Evolutionary conservation across 1,140 invertebrate genomes (phyloP).

Genomic region (Diorhabda elongata): DNA sequence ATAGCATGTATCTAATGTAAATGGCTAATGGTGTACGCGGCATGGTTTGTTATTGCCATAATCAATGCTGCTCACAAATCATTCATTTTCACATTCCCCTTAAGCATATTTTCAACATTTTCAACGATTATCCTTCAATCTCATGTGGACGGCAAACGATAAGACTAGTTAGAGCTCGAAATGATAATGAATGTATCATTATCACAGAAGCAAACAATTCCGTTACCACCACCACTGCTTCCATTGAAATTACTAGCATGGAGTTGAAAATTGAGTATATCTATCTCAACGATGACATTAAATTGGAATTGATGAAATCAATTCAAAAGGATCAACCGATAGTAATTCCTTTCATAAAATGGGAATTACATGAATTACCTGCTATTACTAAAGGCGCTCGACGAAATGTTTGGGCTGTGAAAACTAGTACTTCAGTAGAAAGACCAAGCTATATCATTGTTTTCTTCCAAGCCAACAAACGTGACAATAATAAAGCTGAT

Average conservation of each 20-base stretch:
- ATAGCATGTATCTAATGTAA: no score
- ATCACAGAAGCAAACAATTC: neutral
- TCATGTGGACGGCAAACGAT: constrained; percentile 5
- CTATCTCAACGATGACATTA: constrained; percentile 5
- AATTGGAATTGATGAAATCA: constrained; percentile 8
- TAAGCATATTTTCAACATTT: constrained; percentile 11
- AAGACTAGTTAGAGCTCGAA: constrained; percentile 8
- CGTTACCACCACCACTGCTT: neutral
- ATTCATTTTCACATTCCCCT: constrained; percentile 7
- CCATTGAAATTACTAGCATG: constrained; percentile 9
- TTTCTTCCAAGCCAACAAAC: constrained; percentile 9
- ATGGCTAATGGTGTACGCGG: no score
- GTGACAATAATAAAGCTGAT: neutral
- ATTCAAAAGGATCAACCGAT: constrained; percentile 13
- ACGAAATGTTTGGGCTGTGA: constrained; percentile 15
- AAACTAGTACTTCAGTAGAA: constrained; percentile 9
- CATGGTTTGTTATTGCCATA: no score
- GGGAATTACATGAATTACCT: constrained; percentile 16
- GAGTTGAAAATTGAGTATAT: constrained; percentile 12
- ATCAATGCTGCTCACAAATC: no score
- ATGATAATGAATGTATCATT: constrained; percentile 9
- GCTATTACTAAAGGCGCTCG: neutral
- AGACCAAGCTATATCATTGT: constrained; percentile 14
- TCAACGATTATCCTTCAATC: constrained; percentile 11
- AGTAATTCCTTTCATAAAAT: constrained; percentile 15